Percentiles rank a stretch among this genome's conserved stretches.
These are phyloP conservation scores for Mellilla xanthometata DNA, from an alignment of 2,888 invertebrate species.

Conservation along the genomic window DNA sequence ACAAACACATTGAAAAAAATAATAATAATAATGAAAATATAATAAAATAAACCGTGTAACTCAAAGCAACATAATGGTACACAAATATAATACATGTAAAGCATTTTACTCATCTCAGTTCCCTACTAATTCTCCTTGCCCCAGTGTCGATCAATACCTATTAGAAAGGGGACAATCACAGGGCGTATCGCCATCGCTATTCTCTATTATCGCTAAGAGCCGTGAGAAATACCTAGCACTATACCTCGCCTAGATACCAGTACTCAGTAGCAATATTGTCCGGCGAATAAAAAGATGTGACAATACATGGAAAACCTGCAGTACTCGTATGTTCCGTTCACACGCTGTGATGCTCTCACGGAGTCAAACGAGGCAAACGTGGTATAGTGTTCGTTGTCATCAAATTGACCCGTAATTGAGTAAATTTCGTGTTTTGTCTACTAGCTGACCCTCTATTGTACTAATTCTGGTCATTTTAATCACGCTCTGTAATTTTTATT, in stretches of 20 bases:
- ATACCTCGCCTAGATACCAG: slow-evolving; percentile 41
- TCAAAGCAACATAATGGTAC: too few relatives aligned
- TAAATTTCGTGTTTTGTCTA: slow-evolving; percentile 24
- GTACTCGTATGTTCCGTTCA: slow-evolving; percentile 53
- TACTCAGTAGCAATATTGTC: slow-evolving; percentile 54
- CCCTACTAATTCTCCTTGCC: slow-evolving; percentile 2
- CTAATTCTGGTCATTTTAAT: slow-evolving; percentile 14
- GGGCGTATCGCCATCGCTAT: slow-evolving; percentile 22
- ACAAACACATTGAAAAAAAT: too few relatives aligned
- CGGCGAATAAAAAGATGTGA: slow-evolving; percentile 63
- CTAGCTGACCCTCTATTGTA: slow-evolving; percentile 12
- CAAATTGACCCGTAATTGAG: slow-evolving; percentile 26
- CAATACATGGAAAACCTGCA: slow-evolving; percentile 68
- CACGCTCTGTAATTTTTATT: slow-evolving; percentile 1
- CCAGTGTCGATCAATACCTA: slow-evolving; percentile 17
- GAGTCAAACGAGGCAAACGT: slow-evolving; percentile 27
- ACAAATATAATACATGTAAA: too few relatives aligned
- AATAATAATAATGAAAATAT: too few relatives aligned
- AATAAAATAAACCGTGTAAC: too few relatives aligned
- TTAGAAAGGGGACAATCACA: slow-evolving; percentile 16
- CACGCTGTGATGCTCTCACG: slow-evolving; percentile 42
- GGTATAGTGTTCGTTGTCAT: slow-evolving; percentile 17
- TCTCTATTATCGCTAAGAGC: slow-evolving; percentile 32
- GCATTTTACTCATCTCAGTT: too few relatives aligned
- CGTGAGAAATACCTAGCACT: slow-evolving; percentile 62